Conservation (phyloP, 2,113 vertebrate genomes). For the Sander vitreus region DNA sequence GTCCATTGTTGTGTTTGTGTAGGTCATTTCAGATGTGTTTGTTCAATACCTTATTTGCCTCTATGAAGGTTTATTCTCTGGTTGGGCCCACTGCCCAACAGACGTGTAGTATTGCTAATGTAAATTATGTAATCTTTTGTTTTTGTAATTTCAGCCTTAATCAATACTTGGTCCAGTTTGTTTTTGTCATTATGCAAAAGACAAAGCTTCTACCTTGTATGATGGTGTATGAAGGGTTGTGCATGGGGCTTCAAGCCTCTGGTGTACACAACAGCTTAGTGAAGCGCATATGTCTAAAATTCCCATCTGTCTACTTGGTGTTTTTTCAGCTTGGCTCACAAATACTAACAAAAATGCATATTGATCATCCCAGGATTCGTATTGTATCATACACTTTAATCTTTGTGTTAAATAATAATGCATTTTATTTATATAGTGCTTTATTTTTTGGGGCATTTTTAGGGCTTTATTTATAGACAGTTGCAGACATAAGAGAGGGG, state of each 20-base stretch:
- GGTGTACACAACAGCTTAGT: conserved; percentile 92
- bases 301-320: background rate
- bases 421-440: no score
- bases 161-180: conserved; percentile 86
- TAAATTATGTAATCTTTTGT: conserved; percentile 94
- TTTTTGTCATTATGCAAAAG: conserved; percentile 84
- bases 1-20: conserved; percentile 82
- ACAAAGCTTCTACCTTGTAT: conserved; percentile 78
- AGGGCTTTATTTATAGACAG: no score
- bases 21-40: conserved; percentile 92
- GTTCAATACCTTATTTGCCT: conserved; percentile 92
- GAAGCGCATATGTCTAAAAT: conserved; percentile 92
- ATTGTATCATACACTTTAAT: no score
- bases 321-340: no score
- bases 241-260: conserved; percentile 77
- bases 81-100: conserved; percentile 70
- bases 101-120: conserved; percentile 89
- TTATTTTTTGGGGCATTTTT: no score
- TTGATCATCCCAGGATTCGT: no score
- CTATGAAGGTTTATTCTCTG: conserved; percentile 89
- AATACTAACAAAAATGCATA: no score
- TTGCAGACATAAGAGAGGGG: no score
- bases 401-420: no score
- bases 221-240: conserved; percentile 73
- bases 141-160: conserved; percentile 96